These are phyloP conservation scores for Odontocerum albicorne DNA, from an alignment of 2,888 invertebrate species.

Conservation along the genomic window DNA sequence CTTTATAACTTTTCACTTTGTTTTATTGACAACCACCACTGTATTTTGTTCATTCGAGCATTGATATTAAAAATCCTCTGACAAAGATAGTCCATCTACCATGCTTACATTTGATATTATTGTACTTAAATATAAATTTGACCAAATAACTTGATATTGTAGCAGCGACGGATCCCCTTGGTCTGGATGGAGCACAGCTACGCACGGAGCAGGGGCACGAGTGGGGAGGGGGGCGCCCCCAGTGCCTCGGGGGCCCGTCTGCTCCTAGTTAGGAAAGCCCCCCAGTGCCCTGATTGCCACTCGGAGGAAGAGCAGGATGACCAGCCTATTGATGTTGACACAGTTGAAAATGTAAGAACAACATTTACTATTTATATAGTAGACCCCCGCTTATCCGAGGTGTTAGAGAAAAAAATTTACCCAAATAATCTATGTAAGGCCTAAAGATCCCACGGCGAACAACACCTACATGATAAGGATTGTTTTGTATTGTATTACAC, in stretches of 20 bases:
- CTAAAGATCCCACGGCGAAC: too few species aligned
- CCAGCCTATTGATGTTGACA: slow-evolving; percentile 30
- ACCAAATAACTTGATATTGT: slow-evolving; percentile 4
- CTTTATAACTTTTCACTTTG: too few species aligned
- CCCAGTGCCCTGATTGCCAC: slow-evolving; percentile 35
- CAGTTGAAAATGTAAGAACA: slow-evolving; percentile 28
- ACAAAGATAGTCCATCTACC: too few species aligned
- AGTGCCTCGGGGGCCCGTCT: slow-evolving; percentile 39
- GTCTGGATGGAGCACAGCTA: slow-evolving; percentile 53
- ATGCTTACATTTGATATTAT: neutral
- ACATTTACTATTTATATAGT: too few species aligned
- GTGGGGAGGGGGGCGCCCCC: slow-evolving; percentile 27
- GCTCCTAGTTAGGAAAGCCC: slow-evolving; percentile 40
- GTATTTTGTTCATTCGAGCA: too few species aligned
- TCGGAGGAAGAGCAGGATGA: slow-evolving; percentile 22
- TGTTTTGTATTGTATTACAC: too few species aligned
- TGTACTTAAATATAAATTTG: neutral
- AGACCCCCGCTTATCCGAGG: too few species aligned
- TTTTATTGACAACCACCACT: too few species aligned
- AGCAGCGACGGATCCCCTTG: slow-evolving; percentile 29
- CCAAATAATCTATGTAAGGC: too few species aligned
- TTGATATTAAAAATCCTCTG: too few species aligned
- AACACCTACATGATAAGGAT: too few species aligned
- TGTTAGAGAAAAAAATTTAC: too few species aligned
- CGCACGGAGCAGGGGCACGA: slow-evolving; percentile 41